phyloP scores from a whole-genome alignment of 1,140 invertebrate genomes.

The Macrosteles quadrilineatus region DNA sequence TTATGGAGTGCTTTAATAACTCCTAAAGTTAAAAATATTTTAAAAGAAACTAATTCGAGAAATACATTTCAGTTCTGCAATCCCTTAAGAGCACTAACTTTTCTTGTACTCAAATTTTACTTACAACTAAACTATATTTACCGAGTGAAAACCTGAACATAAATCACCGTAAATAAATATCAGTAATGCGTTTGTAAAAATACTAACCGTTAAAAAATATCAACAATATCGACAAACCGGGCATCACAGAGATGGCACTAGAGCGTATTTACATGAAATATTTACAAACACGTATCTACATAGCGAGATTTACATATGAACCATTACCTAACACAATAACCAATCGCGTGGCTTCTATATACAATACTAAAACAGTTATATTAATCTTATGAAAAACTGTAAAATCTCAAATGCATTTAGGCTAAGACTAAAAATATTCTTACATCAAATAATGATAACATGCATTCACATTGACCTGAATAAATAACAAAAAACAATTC shows the following conservation, averaged over 20 bases:
- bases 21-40: no score
- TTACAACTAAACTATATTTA: slow-evolving; percentile 1
- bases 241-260: slow-evolving; percentile 18
- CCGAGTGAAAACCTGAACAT: not conserved
- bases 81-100: no score
- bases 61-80: no score
- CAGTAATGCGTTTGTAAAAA: not conserved
- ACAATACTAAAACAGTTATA: not conserved
- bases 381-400: not conserved
- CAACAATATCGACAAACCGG: slow-evolving; percentile 7
- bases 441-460: not conserved
- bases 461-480: slow-evolving; percentile 4
- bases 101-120: not conserved
- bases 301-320: not conserved
- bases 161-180: slow-evolving; percentile 12
- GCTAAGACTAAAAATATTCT: not conserved
- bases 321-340: not conserved
- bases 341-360: not conserved
- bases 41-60: no score
- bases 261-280: not conserved
- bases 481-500: slow-evolving; percentile 22
- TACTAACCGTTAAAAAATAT: not conserved
- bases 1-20: no score
- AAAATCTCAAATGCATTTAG: not conserved
- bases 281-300: not conserved